A percentile compares a stretch with the other conserved stretches of the same genome.
Evolutionary conservation across 2,888 invertebrate genomes (phyloP).

Genomic region (Aphrophora alni): DNA sequence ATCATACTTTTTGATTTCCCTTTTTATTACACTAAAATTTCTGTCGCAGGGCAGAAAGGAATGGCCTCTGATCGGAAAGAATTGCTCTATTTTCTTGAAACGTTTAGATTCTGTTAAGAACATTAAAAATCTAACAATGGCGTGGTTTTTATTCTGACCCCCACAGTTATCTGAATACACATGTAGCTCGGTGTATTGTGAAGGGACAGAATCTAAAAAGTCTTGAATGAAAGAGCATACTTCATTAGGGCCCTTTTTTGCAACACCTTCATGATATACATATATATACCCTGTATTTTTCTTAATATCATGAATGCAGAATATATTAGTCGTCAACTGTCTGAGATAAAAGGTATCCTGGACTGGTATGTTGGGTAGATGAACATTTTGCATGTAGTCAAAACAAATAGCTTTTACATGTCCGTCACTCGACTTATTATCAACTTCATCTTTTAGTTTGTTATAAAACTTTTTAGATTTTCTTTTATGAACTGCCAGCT

Average conservation of each 20-base stretch:
- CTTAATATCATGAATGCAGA: slow-evolving; percentile 47
- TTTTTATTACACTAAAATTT: slow-evolving; percentile 21
- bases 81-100: slow-evolving; percentile 42
- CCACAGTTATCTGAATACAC: slow-evolving; percentile 51
- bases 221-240: slow-evolving; percentile 38
- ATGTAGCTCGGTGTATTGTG: slow-evolving; percentile 32
- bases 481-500: slow-evolving; percentile 43
- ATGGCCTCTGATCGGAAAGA: slow-evolving; percentile 42
- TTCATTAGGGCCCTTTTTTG: slow-evolving; percentile 45
- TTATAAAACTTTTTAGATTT: slow-evolving; percentile 42
- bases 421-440: slow-evolving; percentile 43
- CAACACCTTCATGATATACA: slow-evolving; percentile 48
- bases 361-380: slow-evolving; percentile 45
- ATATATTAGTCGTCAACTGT: slow-evolving; percentile 43
- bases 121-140: slow-evolving; percentile 31
- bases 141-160: slow-evolving; percentile 49
- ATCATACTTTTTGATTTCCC: neutral
- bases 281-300: slow-evolving; percentile 47
- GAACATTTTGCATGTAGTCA: slow-evolving; percentile 50
- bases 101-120: slow-evolving; percentile 36
- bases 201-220: slow-evolving; percentile 6
- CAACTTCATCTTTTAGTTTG: slow-evolving; percentile 44
- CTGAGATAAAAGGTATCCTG: slow-evolving; percentile 40
- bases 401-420: slow-evolving; percentile 40
- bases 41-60: slow-evolving; percentile 27